Evolutionary conservation across 1,140 invertebrate genomes (phyloP), one percentile per base, ranked within the genome.

Genomic region (Drosophila oshimai): DNA sequence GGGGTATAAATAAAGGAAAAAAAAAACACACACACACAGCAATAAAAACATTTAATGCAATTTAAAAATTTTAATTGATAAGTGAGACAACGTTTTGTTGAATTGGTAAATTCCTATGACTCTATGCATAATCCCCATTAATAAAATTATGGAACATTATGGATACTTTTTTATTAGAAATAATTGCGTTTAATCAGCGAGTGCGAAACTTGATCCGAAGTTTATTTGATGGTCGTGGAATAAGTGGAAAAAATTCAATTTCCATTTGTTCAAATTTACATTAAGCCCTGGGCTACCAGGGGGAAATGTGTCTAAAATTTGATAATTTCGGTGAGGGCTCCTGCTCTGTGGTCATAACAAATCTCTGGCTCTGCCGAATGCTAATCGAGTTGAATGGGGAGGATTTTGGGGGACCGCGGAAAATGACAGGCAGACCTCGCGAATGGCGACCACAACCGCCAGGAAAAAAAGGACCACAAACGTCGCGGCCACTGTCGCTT

Each of bases 61-160:
- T 87, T 87, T 87, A 62, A 67, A 64, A 47, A 71, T 88, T 70
- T 87, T 87, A 87, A 87, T 87, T 87, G 81, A 88, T 87, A 87
- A 74, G 81, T 58, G 77, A 77, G 72, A 74, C 64, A 77, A 71
- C 55, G 58, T 36, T 67, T 62, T 34, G 22, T 53, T 53, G 31
- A 51, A 77, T 50, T 57, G 55, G 44, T 87, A 65, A 76, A 70
- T 62, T 73, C 12, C 68, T 67, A 73, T 75, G 55, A 39, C 60
- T 53, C 34, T 13, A 3, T 4, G 29, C 42, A 76, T 86, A 81
- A 87, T 87, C 64, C 34, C 58, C 83, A 87, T 87, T 87, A 87
- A 87, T 87, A 87, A 77, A 88, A 87, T 87, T 87, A 87, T 67
- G 13, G 33, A 57, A 28, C 55, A 55, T 68, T 47, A 55, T 72